Conservation (phyloP, 2,888 invertebrate genomes). For the Junonia oenone region DNA sequence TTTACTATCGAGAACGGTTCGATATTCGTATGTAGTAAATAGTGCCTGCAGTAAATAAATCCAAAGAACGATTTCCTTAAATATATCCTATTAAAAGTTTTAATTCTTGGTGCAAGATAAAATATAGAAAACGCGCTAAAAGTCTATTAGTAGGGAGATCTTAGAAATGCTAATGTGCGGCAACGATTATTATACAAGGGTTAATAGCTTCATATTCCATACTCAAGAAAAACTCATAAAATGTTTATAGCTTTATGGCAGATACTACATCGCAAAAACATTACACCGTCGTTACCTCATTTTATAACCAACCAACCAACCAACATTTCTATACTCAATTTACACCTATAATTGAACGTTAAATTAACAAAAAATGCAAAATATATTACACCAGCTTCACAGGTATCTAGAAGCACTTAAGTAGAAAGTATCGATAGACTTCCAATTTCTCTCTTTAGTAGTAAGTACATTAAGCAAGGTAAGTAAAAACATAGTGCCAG, state of each 20-base stretch:
- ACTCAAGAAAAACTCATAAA: constrained; percentile 22
- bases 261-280: constrained; percentile 24
- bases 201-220: constrained; percentile 20
- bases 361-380: not conserved
- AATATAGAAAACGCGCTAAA: not conserved
- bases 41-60: not conserved
- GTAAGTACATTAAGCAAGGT: too few relatives aligned
- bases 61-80: not conserved
- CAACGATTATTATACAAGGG: constrained; percentile 13
- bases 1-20: constrained; percentile 14
- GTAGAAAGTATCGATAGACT: too few relatives aligned
- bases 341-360: constrained; percentile 17
- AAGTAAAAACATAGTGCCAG: too few relatives aligned
- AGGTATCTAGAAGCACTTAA: too few relatives aligned
- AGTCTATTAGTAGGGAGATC: constrained; percentile 5
- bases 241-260: constrained; percentile 23
- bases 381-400: not conserved
- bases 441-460: too few relatives aligned
- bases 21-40: not conserved
- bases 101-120: not conserved
- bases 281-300: constrained; percentile 14
- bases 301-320: constrained; percentile 12
- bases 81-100: too few relatives aligned
- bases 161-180: constrained; percentile 20
- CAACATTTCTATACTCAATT: constrained; percentile 12